Conservation (phyloP, 1,140 invertebrate genomes). For the Amyelois transitella region DNA sequence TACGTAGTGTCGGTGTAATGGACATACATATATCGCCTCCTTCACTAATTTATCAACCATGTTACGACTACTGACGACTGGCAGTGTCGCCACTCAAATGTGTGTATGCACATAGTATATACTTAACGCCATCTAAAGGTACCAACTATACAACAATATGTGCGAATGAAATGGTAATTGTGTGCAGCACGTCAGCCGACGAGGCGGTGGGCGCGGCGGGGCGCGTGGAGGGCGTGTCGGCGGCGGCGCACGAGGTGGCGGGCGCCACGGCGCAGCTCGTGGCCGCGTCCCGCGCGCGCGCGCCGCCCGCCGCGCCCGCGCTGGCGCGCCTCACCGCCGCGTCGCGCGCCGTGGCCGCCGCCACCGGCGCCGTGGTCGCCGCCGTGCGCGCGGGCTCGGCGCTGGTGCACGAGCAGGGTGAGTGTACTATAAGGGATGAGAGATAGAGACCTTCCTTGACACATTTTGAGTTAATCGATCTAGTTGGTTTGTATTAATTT, state of each 20-base stretch:
- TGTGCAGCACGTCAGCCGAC: conserved; percentile 92
- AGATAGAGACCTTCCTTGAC: too few relatives aligned
- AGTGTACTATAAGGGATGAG: not conserved
- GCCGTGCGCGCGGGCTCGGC: conserved; percentile 84
- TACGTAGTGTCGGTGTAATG: too few relatives aligned
- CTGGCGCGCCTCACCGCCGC: conserved; percentile 86
- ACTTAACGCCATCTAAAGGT: too few relatives aligned
- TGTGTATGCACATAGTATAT: too few relatives aligned
- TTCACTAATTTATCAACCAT: too few relatives aligned
- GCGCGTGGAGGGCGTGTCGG: conserved; percentile 95
- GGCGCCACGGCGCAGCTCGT: conserved; percentile 98
- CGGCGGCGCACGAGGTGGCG: conserved; percentile 97
- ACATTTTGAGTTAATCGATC: too few relatives aligned
- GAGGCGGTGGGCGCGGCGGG: conserved; percentile 90
- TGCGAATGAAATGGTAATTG: too few relatives aligned
- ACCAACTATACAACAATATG: too few relatives aligned
- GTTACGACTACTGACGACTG: too few relatives aligned
- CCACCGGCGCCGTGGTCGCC: conserved; percentile 95
- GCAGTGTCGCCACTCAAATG: too few relatives aligned
- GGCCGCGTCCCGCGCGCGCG: conserved; percentile 94
- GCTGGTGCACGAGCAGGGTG: conserved; percentile 37
- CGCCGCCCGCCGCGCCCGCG: conserved; percentile 87
- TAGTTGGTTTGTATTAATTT: too few relatives aligned
- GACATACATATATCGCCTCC: too few relatives aligned
- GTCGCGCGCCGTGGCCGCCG: conserved; percentile 93